Evolutionary conservation across 2,113 vertebrate genomes (phyloP), one percentile per base, ranked within the genome.

Genomic region (Electrona antarctica): DNA sequence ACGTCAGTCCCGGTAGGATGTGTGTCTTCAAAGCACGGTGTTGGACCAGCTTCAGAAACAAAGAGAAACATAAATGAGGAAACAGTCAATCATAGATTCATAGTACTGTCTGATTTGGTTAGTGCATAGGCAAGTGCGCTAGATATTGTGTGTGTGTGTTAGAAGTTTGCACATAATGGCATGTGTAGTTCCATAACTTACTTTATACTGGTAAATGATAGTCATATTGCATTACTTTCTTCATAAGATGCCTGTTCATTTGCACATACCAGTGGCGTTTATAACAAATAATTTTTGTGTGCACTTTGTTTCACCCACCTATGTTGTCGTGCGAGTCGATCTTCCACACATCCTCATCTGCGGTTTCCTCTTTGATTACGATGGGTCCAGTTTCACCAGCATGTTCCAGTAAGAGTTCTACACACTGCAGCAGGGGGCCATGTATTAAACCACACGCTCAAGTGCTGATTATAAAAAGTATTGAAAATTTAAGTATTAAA

Each of bases 331-430:
- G 59, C 0, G 48, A 2, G 33, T 72, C 15, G 33, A 21, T 72
- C 56, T 7, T 84, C 88, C 87, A 89, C 33, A 28, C 11, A 9
- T 11, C 57, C 1, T 73, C 70, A 11, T 62, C 67, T 29, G 46
- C 7, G 12, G 63, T 61, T 57, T 86, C 85, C 64, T 83, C 82
- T 78, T 90, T 88, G 66, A 91, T 84, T 60, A 64, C 51, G 0
- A 78, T 0, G 52, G 15, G 46, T 7, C 81, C 74, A 7, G 57
- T 58, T 15, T 78, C 74, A 13, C 49, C 1, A 15, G 1, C 52
- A 4, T 71, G 28, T 49, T 82, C 70, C 48, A 47, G 21, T 21
- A 21, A 21, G 21, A 21, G 0, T 46, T 76, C 73, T 41, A 14
- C 73, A 55, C 79, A 8, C 84, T 81, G 68, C 52, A 82, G 79